Percentiles rank a stretch among this genome's conserved stretches.
Evolutionary conservation across 2,888 invertebrate species (phyloP).

Genomic region (Acrobasis suavella): DNA sequence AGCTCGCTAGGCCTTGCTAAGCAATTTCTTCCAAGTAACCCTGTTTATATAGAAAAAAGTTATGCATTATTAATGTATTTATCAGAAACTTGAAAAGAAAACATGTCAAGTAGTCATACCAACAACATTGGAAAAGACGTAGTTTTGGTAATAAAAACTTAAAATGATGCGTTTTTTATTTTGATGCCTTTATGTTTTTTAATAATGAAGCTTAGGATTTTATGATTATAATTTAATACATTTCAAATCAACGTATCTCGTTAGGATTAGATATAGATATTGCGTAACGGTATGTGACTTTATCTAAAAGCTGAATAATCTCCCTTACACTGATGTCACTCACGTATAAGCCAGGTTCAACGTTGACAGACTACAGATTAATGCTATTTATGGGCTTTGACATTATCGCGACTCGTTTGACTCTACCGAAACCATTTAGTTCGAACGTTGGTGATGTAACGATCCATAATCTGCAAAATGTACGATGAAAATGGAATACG

Average conservation of each 20-base stretch:
- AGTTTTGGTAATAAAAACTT: too few species aligned
- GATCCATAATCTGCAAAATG: conserved; percentile 15
- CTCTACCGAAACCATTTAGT: conserved; percentile 68
- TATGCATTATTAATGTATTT: too few species aligned
- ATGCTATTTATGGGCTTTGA: conserved; percentile 67
- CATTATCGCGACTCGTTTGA: conserved; percentile 66
- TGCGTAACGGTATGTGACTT: conserved; percentile 39
- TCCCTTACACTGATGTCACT: conserved; percentile 63
- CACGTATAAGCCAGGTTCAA: conserved; percentile 58
- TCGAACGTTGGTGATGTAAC: conserved; percentile 12
- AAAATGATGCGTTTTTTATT: too few species aligned
- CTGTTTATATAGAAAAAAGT: too few species aligned
- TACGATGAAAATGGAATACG: conserved; percentile 13
- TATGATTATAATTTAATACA: neutral
- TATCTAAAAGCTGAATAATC: conserved; percentile 67
- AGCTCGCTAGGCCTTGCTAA: too few species aligned
- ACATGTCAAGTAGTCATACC: too few species aligned
- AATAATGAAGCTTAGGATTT: too few species aligned
- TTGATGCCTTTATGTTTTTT: too few species aligned
- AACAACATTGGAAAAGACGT: too few species aligned
- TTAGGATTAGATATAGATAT: neutral
- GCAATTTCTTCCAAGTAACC: too few species aligned
- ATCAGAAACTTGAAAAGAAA: too few species aligned
- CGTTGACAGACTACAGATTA: conserved; percentile 63
- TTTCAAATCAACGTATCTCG: neutral